These are phyloP conservation scores for Corythoichthys haematopterus DNA, from an alignment of 2,113 vertebrate species.

Conservation along the genomic window DNA sequence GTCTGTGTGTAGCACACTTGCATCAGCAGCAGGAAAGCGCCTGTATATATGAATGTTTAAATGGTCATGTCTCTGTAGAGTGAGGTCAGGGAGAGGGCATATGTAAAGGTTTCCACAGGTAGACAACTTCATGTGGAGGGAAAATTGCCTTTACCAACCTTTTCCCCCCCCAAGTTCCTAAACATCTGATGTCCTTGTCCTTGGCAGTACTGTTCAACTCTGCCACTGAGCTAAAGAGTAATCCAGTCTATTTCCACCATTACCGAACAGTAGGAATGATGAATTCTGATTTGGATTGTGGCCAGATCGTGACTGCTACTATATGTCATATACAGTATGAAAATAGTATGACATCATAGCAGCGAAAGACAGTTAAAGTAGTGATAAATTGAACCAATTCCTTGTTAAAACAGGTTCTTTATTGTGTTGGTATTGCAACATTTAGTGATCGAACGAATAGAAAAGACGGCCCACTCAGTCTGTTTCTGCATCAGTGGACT, in stretches of 20 bases:
- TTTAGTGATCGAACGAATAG: neutral
- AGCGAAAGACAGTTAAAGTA: too few species aligned
- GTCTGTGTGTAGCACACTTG: constrained; percentile 12
- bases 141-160: constrained; percentile 35
- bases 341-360: too few species aligned
- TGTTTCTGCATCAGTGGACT: constrained; percentile 6
- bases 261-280: neutral
- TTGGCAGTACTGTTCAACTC: constrained; percentile 13
- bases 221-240: neutral
- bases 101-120: constrained; percentile 36
- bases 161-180: constrained; percentile 14
- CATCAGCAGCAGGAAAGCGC: constrained; percentile 15
- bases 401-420: neutral
- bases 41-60: constrained; percentile 16
- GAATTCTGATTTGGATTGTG: too few species aligned
- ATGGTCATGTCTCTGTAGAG: constrained; percentile 37
- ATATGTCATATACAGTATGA: too few species aligned
- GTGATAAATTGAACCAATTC: neutral
- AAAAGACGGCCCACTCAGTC: neutral
- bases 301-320: too few species aligned
- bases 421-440: neutral
- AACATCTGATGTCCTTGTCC: constrained; percentile 20
- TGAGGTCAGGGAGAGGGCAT: constrained; percentile 45
- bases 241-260: neutral
- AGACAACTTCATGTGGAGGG: constrained; percentile 31